Percentiles rank a stretch among this genome's conserved stretches.
phyloP scores from a whole-genome alignment of 2,113 vertebrate species.

The Leptobrachium ailaonicum region DNA sequence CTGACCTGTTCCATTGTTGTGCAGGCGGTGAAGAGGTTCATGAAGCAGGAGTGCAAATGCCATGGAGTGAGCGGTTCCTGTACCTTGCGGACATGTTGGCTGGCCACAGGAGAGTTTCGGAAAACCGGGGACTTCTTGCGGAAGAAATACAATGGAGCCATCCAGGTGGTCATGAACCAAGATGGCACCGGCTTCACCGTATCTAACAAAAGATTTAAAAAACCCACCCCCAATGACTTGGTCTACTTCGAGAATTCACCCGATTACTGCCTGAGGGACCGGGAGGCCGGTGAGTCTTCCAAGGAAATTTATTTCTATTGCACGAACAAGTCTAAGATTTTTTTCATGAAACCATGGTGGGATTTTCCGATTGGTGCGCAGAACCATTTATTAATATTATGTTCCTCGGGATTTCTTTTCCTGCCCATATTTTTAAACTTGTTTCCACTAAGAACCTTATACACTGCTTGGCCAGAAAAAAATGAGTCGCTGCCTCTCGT shows the following conservation, averaged over 20 bases:
- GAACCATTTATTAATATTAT: too few relatives aligned
- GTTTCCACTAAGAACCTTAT: too few relatives aligned
- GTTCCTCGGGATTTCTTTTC: too few relatives aligned
- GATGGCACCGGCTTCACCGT: conserved; percentile 89
- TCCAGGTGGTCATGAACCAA: conserved; percentile 94
- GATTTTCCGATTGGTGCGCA: too few relatives aligned
- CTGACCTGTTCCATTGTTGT: not conserved
- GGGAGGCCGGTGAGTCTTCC: conserved; percentile 78
- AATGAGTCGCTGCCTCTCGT: too few relatives aligned
- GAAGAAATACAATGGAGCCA: conserved; percentile 86
- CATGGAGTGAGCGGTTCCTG: conserved; percentile 96
- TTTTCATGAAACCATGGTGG: too few relatives aligned
- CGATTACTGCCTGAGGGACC: conserved; percentile 92
- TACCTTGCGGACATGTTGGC: conserved; percentile 91
- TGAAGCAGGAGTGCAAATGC: conserved; percentile 94
- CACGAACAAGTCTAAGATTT: too few relatives aligned
- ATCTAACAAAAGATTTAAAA: conserved; percentile 84
- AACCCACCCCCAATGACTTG: conserved; percentile 87
- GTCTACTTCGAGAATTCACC: conserved; percentile 95
- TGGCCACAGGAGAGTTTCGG: conserved; percentile 90
- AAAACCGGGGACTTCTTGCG: conserved; percentile 89
- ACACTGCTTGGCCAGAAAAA: too few relatives aligned
- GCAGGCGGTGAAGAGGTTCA: conserved; percentile 90
- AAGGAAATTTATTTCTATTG: too few relatives aligned
- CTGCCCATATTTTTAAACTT: too few relatives aligned